These are phyloP conservation scores for Gopherus flavomarginatus DNA, from an alignment of 2,113 vertebrate species.

Conservation along the genomic window DNA sequence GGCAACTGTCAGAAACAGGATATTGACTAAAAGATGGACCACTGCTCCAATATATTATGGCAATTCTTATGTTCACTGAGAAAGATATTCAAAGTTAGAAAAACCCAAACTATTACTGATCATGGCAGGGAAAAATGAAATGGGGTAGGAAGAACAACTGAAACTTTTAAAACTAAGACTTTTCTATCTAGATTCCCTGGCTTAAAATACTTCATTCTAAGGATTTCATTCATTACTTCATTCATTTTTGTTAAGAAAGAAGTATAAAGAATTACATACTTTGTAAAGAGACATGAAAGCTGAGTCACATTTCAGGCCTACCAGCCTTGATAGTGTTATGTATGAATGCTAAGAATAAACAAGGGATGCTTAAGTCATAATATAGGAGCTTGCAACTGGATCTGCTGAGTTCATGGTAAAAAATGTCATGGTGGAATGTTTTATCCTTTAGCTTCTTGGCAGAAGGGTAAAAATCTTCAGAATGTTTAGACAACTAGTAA, in stretches of 20 bases:
- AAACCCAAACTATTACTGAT: not conserved
- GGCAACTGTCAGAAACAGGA: not conserved
- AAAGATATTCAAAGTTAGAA: not conserved
- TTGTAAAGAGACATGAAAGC: not conserved
- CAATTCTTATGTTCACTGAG: not conserved
- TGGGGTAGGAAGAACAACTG: not conserved
- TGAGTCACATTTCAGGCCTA: not conserved
- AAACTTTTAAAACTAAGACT: not conserved
- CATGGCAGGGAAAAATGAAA: not conserved
- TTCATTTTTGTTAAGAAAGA: not conserved
- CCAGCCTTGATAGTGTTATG: not conserved
- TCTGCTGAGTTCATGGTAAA: not conserved
- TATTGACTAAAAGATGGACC: not conserved
- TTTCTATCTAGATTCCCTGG: fast-evolving
- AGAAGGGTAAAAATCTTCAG: constrained; percentile 25
- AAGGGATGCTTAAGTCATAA: not conserved
- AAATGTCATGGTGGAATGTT: not conserved
- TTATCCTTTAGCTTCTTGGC: not conserved
- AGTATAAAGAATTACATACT: not conserved
- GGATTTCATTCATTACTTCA: too few relatives aligned
- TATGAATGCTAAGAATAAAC: not conserved
- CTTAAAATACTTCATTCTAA: not conserved
- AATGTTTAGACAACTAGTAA: not conserved
- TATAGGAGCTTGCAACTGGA: not conserved
- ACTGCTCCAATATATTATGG: not conserved